These are phyloP conservation scores for Pseudorhiza aurosa DNA, from an alignment of 30 jellyfish, hydroid and myxozoan species.

Conservation along the genomic window DNA sequence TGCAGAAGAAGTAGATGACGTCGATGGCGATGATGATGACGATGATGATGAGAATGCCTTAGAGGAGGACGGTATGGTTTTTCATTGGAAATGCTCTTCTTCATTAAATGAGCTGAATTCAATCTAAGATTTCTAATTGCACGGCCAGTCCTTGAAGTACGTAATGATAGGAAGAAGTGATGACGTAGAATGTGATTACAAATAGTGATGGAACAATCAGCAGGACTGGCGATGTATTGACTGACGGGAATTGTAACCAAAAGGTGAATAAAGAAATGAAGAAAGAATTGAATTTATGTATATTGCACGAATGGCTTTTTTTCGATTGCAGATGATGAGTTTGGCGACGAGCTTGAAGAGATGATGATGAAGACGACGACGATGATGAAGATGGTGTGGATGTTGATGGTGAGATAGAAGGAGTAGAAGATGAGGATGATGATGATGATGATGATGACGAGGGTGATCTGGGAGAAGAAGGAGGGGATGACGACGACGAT, in stretches of 20 bases:
- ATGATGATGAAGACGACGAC: conserved; percentile 72
- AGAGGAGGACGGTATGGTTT: conserved; percentile 44
- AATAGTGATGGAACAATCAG: no score
- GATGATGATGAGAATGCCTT: conserved; percentile 54
- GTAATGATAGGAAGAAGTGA: no score
- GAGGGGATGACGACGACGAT: conserved; percentile 62
- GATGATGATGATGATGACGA: conserved; percentile 86
- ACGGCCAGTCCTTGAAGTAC: no score
- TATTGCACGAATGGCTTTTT: no score
- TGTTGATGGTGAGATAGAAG: conserved; percentile 59
- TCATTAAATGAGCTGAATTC: neutral
- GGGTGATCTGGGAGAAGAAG: conserved; percentile 76
- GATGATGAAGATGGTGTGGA: conserved; percentile 76
- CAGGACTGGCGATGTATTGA: no score
- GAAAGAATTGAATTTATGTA: no score
- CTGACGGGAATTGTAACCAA: no score
- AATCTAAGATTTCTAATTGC: no score
- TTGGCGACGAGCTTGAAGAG: conserved; percentile 65
- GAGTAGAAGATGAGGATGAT: conserved; percentile 66
- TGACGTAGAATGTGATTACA: no score
- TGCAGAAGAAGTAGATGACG: conserved; percentile 59
- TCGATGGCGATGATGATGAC: conserved; percentile 57
- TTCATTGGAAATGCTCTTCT: neutral
- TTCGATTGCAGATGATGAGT: conserved; percentile 49
- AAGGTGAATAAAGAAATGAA: no score